Evolutionary conservation across 2,113 vertebrate species (phyloP).

Genomic region (Meleagris gallopavo): DNA sequence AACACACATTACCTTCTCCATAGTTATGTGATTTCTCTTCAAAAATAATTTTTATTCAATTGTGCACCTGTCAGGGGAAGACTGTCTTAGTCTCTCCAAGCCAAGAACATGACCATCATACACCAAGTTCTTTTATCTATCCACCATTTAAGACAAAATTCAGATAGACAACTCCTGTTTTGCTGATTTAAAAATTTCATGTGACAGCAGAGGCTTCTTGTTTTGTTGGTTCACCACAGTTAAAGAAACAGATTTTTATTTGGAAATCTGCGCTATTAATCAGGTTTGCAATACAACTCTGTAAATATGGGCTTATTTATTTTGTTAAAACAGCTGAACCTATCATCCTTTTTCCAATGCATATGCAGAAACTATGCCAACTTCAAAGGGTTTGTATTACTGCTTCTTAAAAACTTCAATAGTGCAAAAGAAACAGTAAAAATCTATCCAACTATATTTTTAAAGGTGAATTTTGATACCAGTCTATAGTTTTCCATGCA

Average conservation of each 20-base stretch:
- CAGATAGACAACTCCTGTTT: background rate
- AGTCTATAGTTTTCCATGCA: background rate
- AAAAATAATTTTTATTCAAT: background rate
- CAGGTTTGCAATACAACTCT: background rate
- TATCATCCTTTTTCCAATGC: background rate
- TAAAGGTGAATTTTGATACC: background rate
- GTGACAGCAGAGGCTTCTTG: background rate
- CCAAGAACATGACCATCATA: background rate
- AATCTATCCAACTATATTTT: background rate
- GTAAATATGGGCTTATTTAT: background rate
- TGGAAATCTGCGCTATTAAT: background rate
- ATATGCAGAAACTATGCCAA: accelerated
- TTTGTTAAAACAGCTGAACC: background rate
- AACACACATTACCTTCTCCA: background rate
- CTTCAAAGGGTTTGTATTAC: background rate
- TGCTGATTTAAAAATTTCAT: background rate
- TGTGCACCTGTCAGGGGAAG: background rate
- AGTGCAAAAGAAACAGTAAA: background rate
- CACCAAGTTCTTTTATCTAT: background rate
- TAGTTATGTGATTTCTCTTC: background rate
- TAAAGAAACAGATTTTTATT: background rate
- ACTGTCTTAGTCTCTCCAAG: background rate
- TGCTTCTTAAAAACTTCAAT: background rate
- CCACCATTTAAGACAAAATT: background rate
- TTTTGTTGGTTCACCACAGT: background rate